Base-by-base conservation (phyloP, 2,888 invertebrate species). In the Ectemnius lituratus region DNA sequence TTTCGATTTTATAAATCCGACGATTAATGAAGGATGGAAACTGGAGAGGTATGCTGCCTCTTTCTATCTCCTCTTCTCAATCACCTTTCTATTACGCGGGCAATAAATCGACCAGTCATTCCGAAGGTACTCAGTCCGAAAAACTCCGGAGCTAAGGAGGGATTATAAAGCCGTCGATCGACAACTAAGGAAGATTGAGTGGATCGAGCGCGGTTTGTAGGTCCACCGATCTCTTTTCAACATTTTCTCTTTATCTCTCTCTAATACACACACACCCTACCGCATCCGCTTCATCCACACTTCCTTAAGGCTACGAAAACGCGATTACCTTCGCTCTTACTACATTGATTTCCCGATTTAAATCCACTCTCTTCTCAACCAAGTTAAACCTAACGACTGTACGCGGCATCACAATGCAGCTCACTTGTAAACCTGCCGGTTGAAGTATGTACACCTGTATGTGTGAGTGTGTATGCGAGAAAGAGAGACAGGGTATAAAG, bases 161-260 rank as follows among this genome's bases (percentile, higher is more conserved):
- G 80, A 82, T 82, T 82, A 82, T 82, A 82, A 82, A 82, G 82
- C 78, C 73, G 80, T 82, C 78, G 82, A 82, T 82, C 80, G 80
- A 69, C 73, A 78, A 82, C 78, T 82, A 82, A 82, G 71, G 76
- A 80, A 82, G 82, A 82, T 82, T 82, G 82, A 82, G 78, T 71
- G 74, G 69, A 56, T 66, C 13, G 74, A 75, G 68, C 75, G 75
- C 68, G 70, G 74, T 81, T 75, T 81, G 75, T 79, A 81, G 75
- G 72, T 75, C 75, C 71, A 47, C 0, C 37, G 37, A 37, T 37
- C 37, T 37, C 37, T 37, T 6, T 11, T 37, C 37, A 37, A 11
- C 37, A 11, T 37, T 37, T 8, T 2, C 37, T 6, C 37, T 37
- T 11, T 37, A 6, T 37, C 37, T 8, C 37, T 8, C 59, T 67